These are phyloP conservation scores for Sterna hirundo DNA, from an alignment of 2,113 vertebrate species.

Conservation along the genomic window DNA sequence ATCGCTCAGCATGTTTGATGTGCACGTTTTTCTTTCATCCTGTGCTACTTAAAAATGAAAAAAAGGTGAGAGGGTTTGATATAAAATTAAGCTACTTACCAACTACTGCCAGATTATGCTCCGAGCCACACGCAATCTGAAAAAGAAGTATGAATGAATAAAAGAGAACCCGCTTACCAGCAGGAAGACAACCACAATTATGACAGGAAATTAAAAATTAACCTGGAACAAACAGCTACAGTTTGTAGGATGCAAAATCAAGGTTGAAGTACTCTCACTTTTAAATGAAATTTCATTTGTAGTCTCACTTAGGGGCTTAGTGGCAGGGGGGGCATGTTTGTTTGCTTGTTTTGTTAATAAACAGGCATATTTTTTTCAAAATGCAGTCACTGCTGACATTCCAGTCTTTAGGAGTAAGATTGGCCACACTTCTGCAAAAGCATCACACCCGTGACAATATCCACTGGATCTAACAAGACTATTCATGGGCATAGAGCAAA, in stretches of 20 bases:
- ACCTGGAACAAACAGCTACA: conserved; percentile 7
- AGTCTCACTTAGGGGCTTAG: background rate
- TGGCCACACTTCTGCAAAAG: background rate
- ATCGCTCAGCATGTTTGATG: background rate
- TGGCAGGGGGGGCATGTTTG: too few species aligned
- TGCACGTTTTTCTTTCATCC: background rate
- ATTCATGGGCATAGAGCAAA: background rate
- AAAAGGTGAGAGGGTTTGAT: background rate
- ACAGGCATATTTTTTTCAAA: background rate
- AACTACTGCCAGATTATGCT: conserved; percentile 91
- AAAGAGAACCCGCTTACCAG: background rate
- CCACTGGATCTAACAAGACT: background rate
- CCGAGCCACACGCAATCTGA: conserved; percentile 92
- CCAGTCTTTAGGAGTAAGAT: background rate
- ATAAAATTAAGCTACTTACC: conserved; percentile 80
- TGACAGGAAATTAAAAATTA: conserved; percentile 25
- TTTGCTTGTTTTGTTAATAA: background rate
- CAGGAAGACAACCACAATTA: background rate
- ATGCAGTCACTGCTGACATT: background rate
- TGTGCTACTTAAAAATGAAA: background rate
- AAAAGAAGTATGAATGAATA: conserved; percentile 48
- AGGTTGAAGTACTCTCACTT: background rate
- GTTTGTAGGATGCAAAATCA: background rate
- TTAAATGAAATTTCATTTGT: background rate
- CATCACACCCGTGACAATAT: background rate